Evolutionary conservation across 2,888 invertebrate genomes (phyloP), one percentile per base, ranked within the genome.

Genomic region (Leptinotarsa haldemani): DNA sequence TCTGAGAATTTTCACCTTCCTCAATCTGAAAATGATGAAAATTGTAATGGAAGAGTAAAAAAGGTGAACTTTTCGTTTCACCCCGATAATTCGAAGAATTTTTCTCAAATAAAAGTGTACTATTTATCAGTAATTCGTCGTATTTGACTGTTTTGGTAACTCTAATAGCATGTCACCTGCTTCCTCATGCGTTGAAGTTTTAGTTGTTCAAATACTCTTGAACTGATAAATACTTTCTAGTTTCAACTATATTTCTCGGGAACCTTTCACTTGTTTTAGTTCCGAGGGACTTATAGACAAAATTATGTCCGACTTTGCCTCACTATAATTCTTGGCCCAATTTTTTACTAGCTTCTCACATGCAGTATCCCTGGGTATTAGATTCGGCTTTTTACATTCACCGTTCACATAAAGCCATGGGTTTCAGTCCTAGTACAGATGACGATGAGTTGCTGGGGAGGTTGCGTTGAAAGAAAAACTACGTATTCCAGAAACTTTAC

Each of bases 121-220:
- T 22, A 22, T 22, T 22, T 22, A 22, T 22, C 22, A 22, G 22
- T 22, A 22, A 22, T 3, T 22, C 3, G 22, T 22, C 22, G 22
- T 22, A 22, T 22, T 3, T 22, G 22, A 22, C 22, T 22, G 5
- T 25, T 2, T 25, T 2, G 3, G 25, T 2, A 3, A 3, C 3
- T 5, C 25, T 3, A 1, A 25, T 25, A 25, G 20, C 0, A 53
- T 9, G 20, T n/a, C 18, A 9, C 7, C 4, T 16, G 3, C n/a
- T 3, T 53, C 53, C 18, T 16, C 16, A 53, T 53, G 0, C 53
- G 20, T 53, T 53, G 53, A 16, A 20, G 53, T 9, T 1, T 53
- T 2, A 1, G 87, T 85, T 82, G 78, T 66, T 87, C 85, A 0
- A 86, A 86, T 2, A 4, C 86, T 86, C 61, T 80, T 82, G n/a